Conservation (phyloP, 1,140 invertebrate genomes). For the Drosophila ohnishii region DNA sequence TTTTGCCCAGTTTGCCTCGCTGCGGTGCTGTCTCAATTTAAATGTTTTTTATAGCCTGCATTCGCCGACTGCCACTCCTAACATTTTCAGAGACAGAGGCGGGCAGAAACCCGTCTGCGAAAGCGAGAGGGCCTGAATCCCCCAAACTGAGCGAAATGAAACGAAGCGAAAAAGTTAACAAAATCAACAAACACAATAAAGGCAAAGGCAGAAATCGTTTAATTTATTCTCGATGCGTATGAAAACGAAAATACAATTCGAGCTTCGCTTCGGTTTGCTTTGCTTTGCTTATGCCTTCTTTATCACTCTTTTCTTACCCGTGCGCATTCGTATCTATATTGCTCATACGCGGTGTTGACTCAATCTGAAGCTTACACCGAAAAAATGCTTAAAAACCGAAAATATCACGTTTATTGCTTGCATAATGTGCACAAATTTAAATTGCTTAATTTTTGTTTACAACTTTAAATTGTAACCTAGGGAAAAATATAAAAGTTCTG, state of each 20-base stretch:
- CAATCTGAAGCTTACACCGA: conserved; percentile 12
- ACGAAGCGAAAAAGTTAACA: conserved; percentile 45
- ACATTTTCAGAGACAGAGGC: conserved; percentile 36
- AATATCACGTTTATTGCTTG: conserved; percentile 2
- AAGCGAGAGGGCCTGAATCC: conserved; percentile 26
- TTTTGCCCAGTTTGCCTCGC: conserved; percentile 61
- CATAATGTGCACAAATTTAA: background rate
- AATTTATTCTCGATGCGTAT: conserved; percentile 76
- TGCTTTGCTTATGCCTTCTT: conserved; percentile 9
- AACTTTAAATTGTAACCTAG: background rate
- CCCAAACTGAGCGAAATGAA: conserved; percentile 22
- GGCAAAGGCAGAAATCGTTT: conserved; percentile 46
- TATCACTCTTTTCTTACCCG: background rate
- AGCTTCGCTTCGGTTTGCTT: conserved; percentile 11
- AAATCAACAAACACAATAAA: conserved; percentile 51
- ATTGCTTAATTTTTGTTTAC: background rate
- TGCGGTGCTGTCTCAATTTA: conserved; percentile 66
- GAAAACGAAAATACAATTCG: conserved; percentile 49
- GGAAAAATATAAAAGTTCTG: background rate
- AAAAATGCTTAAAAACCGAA: conserved; percentile 4
- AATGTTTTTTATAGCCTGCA: conserved; percentile 71
- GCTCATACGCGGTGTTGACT: conserved; percentile 59
- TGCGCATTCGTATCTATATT: conserved; percentile 36
- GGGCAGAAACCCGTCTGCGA: conserved; percentile 54
- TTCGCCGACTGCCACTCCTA: conserved; percentile 48